Conservation (phyloP, 2,113 vertebrate species). For the Zapornia atra region DNA sequence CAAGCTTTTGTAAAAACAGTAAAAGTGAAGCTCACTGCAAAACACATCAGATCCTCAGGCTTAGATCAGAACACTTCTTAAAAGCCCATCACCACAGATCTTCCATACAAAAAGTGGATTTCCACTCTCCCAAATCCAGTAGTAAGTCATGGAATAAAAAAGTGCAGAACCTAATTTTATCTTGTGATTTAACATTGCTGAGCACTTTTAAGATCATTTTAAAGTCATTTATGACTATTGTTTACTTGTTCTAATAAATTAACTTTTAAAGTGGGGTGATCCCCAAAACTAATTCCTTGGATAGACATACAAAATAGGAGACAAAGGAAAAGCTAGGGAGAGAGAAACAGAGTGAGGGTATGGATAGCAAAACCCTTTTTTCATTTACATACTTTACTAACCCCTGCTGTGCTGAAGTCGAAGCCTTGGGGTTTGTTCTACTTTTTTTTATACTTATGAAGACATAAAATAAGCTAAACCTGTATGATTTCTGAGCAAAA, state of each 20-base stretch:
- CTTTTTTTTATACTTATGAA: neutral
- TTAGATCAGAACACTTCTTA: neutral
- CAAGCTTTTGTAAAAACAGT: slow-evolving; percentile 91
- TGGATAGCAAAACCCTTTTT: neutral
- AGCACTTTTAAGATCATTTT: slow-evolving; percentile 12
- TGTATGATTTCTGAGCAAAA: neutral
- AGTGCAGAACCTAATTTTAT: neutral
- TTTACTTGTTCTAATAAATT: neutral
- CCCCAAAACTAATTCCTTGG: neutral
- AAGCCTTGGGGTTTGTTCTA: neutral
- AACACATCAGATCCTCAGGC: slow-evolving; percentile 66
- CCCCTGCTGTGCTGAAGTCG: neutral
- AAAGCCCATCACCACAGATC: neutral
- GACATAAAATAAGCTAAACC: neutral
- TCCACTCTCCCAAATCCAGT: neutral
- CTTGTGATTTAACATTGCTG: neutral
- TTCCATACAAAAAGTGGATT: neutral
- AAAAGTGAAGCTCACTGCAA: slow-evolving; percentile 80
- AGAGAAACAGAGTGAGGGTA: neutral
- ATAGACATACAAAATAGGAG: neutral
- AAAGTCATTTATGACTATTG: neutral
- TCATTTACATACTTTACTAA: neutral
- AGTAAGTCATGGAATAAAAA: neutral
- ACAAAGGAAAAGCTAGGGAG: neutral
- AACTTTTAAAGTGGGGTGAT: neutral